Percentiles rank a stretch among this genome's conserved stretches.
These are phyloP conservation scores for Antrozous pallidus DNA, from an alignment of 2,797 vertebrate genomes.

Conservation along the genomic window DNA sequence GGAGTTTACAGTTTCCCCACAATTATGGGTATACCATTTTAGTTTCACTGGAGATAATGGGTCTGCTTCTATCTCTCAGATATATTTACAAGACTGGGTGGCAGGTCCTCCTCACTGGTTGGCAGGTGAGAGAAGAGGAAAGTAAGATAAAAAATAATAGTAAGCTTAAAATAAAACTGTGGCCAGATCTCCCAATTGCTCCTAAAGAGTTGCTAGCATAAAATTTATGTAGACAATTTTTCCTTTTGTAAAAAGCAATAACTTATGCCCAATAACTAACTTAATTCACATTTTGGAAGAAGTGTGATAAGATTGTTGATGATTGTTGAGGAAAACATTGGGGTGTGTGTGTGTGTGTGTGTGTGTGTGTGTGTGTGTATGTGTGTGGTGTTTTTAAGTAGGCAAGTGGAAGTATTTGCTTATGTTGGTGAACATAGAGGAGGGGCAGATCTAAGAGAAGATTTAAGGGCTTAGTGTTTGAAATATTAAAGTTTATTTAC, in stretches of 20 bases:
- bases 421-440: neutral
- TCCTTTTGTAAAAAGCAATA: slow-evolving; percentile 74
- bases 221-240: slow-evolving; percentile 72
- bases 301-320: neutral
- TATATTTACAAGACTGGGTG: slow-evolving; percentile 78
- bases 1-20: slow-evolving; percentile 79
- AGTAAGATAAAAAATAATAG: slow-evolving; percentile 56
- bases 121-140: slow-evolving; percentile 76
- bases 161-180: slow-evolving; percentile 73
- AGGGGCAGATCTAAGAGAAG: neutral
- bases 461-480: neutral
- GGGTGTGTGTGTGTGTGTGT: no score
- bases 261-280: slow-evolving; percentile 76
- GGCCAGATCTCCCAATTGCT: slow-evolving; percentile 77
- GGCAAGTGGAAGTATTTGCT: neutral
- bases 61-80: slow-evolving; percentile 77
- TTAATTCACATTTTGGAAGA: slow-evolving; percentile 66
- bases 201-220: slow-evolving; percentile 74
- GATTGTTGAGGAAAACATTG: no score
- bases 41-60: slow-evolving; percentile 72
- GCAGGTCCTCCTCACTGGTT: slow-evolving; percentile 82
- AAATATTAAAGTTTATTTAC: neutral
- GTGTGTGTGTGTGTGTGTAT: no score
- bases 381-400: neutral
- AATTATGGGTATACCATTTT: slow-evolving; percentile 81